phyloP scores from a whole-genome alignment of 2,797 vertebrate species.

The Antrozous pallidus region DNA sequence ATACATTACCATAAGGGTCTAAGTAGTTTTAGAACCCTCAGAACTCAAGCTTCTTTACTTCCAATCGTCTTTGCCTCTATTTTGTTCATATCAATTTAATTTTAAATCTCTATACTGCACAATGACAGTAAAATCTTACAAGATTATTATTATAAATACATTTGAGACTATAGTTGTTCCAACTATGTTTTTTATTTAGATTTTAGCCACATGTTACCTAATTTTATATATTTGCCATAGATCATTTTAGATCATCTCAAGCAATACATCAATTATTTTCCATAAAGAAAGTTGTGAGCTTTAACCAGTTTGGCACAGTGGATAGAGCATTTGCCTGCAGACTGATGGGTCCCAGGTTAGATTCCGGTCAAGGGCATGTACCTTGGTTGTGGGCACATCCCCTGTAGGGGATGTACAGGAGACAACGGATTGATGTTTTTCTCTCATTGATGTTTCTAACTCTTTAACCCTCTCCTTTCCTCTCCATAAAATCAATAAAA shows the following conservation, averaged over 20 bases:
- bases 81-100: not conserved
- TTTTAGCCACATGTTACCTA: not conserved
- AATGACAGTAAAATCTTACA: not conserved
- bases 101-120: not conserved
- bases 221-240: not conserved
- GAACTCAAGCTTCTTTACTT: not conserved
- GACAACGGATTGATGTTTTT: too few relatives aligned
- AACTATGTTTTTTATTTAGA: not conserved
- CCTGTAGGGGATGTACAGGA: too few relatives aligned
- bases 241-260: not conserved
- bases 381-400: too few relatives aligned
- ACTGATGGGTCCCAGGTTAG: too few relatives aligned
- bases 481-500: too few relatives aligned
- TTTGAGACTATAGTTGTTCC: not conserved
- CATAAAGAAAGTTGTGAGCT: not conserved
- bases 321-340: too few relatives aligned
- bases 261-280: not conserved
- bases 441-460: too few relatives aligned
- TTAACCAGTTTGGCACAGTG: too few relatives aligned
- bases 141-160: not conserved
- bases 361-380: too few relatives aligned
- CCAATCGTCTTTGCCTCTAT: not conserved
- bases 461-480: too few relatives aligned
- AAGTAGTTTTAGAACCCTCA: not conserved
- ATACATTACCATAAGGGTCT: not conserved